Conservation (phyloP, 2,888 invertebrate species). For the Rosalia funebris region DNA sequence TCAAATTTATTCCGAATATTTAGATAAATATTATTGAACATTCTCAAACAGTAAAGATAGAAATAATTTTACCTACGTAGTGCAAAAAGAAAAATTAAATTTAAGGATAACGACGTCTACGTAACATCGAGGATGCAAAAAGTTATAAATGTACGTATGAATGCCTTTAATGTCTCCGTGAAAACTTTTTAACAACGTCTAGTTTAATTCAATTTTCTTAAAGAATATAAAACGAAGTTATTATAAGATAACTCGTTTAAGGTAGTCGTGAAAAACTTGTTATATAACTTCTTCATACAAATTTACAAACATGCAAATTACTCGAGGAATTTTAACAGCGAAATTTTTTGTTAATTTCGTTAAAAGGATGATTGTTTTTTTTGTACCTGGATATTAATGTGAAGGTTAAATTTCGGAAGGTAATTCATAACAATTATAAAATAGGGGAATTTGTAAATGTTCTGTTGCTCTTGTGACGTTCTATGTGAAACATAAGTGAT, state of each 20-base stretch:
- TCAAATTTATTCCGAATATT: too few relatives aligned
- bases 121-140: conserved; percentile 33
- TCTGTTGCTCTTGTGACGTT: too few relatives aligned
- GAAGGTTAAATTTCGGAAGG: neutral
- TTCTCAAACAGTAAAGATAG: too few relatives aligned
- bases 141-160: conserved; percentile 46
- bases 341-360: conserved; percentile 6
- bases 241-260: conserved; percentile 54
- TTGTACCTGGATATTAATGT: neutral
- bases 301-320: conserved; percentile 45
- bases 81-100: neutral
- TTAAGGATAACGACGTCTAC: conserved; percentile 22
- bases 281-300: conserved; percentile 49
- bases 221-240: conserved; percentile 53
- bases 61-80: neutral
- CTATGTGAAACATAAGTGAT: too few relatives aligned
- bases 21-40: too few relatives aligned
- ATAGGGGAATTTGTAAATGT: too few relatives aligned
- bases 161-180: conserved; percentile 48
- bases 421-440: neutral
- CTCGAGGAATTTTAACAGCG: conserved; percentile 23
- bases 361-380: neutral
- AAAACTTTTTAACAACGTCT: conserved; percentile 56
- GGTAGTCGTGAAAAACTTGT: conserved; percentile 47
- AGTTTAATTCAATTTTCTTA: conserved; percentile 55